phyloP scores from a whole-genome alignment of 2,113 vertebrate genomes.

The Apus apus region DNA sequence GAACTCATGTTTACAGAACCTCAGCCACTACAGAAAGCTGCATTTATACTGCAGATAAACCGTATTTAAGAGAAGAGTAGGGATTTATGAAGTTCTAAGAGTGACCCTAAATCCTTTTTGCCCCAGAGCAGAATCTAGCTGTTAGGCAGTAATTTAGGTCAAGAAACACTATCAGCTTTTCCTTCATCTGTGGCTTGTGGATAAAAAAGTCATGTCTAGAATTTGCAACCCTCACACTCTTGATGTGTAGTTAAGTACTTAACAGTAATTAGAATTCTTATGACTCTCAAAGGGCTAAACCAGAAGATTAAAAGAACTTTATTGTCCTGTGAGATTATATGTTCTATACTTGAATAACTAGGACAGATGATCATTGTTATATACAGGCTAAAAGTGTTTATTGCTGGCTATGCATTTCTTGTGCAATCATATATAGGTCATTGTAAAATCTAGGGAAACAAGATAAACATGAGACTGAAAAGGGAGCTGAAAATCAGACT shows the following conservation, averaged over 20 bases:
- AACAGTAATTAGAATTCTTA: slow-evolving; percentile 11
- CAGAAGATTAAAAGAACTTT: slow-evolving; percentile 57
- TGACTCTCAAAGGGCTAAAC: slow-evolving; percentile 24
- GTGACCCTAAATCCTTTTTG: neutral
- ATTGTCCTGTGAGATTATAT: slow-evolving; percentile 30
- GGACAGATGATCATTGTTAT: neutral
- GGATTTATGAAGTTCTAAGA: neutral
- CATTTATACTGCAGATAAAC: neutral
- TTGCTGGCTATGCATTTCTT: slow-evolving; percentile 34
- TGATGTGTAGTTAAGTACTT: slow-evolving; percentile 6
- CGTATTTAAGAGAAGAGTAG: neutral
- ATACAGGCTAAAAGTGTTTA: slow-evolving; percentile 18
- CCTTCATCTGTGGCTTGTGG: neutral
- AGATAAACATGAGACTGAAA: neutral
- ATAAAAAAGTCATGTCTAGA: neutral
- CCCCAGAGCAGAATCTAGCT: neutral
- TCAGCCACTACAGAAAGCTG: neutral
- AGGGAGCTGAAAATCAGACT: neutral
- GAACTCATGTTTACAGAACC: neutral
- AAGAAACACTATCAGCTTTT: neutral
- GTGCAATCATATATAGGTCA: slow-evolving; percentile 41
- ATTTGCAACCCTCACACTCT: neutral
- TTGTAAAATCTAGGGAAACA: neutral
- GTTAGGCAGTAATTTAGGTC: neutral
- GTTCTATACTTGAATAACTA: slow-evolving; percentile 5